Base-by-base conservation (phyloP, 2,888 invertebrate species). In the Limulus polyphemus region DNA sequence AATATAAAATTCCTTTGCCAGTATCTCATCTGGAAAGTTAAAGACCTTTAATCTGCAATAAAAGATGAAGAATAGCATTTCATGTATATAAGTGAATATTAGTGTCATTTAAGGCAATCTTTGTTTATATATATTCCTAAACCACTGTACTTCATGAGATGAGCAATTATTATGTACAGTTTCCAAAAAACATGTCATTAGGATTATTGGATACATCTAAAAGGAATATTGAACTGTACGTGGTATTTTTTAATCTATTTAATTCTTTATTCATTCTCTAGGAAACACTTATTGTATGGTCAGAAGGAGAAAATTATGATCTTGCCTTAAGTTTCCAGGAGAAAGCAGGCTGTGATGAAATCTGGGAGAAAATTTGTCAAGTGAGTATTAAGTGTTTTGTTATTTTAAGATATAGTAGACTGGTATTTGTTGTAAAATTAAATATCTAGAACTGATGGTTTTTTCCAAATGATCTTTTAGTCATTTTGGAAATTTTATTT, bases 361-460 rank as follows among this genome's bases (percentile, higher is more conserved):
- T 99, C 73, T 99, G 99, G 99, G 97, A 97, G 75, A 97, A 97
- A 79, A 99, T 99, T 75, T 99, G 99, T 79, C 90, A 92, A 83
- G 89, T 88, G 79, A 76, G 75, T 61, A 11, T 69, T 13, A 65
- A 76, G 46, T 62, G 16, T 16, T 58, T 59, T 9, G 13, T 57
- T 46, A 57, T 57, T 32, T 32, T 3, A 49, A 55, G 4, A 58
- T 14, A 49, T 48, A 14, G 11, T 11, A 2, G 5, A 16, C 32
- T 32, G 32, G 32, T 32, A 32, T 32, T 32, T 32, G 32, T 32
- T 32, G 1, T 32, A 32, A 32, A 3, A 32, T 32, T 32, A 32
- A 32, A 5, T 32, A 32, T 32, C 32, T 32, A 32, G 32, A 32
- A 32, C 32, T 32, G 7, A 32, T 32, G 32, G 32, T 32, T 32